Evolutionary conservation across 2,797 vertebrate species (phyloP).

Genomic region (Alca torda): DNA sequence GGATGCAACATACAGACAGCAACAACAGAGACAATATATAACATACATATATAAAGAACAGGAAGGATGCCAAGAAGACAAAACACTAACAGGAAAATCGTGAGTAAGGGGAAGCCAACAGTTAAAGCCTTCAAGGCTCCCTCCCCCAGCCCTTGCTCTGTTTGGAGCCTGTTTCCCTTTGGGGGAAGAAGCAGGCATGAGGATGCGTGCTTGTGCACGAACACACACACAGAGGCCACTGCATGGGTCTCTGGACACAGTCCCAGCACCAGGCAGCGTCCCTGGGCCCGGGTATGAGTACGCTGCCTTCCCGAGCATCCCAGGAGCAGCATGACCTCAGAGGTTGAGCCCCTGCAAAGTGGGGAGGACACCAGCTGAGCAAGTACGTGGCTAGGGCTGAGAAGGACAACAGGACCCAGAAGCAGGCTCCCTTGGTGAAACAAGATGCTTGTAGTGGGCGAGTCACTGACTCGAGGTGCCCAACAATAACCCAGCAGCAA

Average conservation of each 20-base stretch:
- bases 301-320: rapidly evolving
- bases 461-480: not conserved
- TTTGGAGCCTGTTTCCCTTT: slow-evolving; percentile 53
- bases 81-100: slow-evolving; percentile 70
- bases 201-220: not conserved
- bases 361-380: not conserved
- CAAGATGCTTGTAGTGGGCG: not conserved
- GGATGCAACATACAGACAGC: not conserved
- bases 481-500: not conserved
- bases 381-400: not conserved
- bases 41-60: slow-evolving; percentile 17
- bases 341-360: not conserved
- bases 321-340: not conserved
- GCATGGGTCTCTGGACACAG: not conserved
- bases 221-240: not conserved
- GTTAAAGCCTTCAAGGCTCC: slow-evolving; percentile 30
- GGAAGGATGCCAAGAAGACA: slow-evolving; percentile 70
- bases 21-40: not conserved
- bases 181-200: not conserved
- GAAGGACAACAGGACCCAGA: not conserved
- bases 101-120: slow-evolving; percentile 38
- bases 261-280: not conserved
- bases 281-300: rapidly evolving
- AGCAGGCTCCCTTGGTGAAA: not conserved
- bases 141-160: slow-evolving; percentile 43